These are phyloP conservation scores for Dryobates pubescens DNA, from an alignment of 2,797 vertebrate genomes.

Conservation along the genomic window DNA sequence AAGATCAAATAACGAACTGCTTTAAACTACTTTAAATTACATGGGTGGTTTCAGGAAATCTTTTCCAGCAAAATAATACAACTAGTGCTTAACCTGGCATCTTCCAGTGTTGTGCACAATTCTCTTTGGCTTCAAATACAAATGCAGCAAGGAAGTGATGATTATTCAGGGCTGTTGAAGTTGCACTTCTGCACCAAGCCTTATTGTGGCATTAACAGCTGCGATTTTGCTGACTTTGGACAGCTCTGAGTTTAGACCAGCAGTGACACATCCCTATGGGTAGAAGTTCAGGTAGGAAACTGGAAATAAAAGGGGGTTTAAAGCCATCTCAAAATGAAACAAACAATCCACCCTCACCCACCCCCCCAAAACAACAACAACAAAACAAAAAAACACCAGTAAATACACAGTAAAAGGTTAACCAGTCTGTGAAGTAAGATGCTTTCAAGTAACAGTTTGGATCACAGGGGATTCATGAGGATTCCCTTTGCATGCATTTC, in stretches of 20 bases:
- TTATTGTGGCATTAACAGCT: neutral
- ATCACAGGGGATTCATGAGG: neutral
- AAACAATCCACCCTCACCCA: neutral
- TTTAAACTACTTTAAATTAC: neutral
- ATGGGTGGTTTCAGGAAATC: slow-evolving; percentile 27
- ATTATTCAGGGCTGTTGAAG: slow-evolving; percentile 20
- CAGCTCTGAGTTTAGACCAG: neutral
- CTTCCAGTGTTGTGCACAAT: neutral
- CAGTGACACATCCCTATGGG: neutral
- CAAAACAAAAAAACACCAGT: neutral
- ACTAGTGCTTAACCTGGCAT: neutral
- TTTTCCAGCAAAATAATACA: neutral
- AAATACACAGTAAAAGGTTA: neutral
- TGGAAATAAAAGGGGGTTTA: neutral
- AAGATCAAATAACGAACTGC: slow-evolving; percentile 26
- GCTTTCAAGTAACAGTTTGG: neutral
- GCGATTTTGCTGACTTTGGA: neutral
- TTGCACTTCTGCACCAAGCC: neutral
- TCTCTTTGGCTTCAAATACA: neutral
- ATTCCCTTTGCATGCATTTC: neutral
- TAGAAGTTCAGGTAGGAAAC: neutral
- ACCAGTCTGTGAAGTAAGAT: neutral
- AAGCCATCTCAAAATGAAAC: neutral
- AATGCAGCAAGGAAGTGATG: neutral
- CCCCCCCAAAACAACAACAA: neutral